A percentile compares a stretch with the other conserved stretches of the same genome.
phyloP scores from a whole-genome alignment of 35 echinoderm and acorn worm genomes.

The Acanthaster planci region DNA sequence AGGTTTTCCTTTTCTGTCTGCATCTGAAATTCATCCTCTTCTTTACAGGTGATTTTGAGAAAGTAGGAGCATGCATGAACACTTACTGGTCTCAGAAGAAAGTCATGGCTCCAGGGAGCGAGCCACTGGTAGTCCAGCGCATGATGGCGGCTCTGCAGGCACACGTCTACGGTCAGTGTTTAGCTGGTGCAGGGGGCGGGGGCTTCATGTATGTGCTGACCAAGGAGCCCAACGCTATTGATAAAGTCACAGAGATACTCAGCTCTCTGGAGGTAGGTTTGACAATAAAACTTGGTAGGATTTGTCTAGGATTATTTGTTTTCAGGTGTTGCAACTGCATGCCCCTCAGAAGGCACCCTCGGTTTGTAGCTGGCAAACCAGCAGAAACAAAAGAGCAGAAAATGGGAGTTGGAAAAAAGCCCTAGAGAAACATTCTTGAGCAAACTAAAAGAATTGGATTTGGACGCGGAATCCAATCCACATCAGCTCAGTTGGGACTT shows the following conservation, averaged over 20 bases:
- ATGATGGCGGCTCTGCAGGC: slow-evolving; percentile 93
- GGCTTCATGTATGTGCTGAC: slow-evolving; percentile 86
- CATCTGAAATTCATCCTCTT: no score
- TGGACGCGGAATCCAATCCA: not conserved
- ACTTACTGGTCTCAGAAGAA: slow-evolving; percentile 97
- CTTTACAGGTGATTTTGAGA: slow-evolving; percentile 75
- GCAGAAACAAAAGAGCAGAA: not conserved
- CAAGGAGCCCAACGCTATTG: slow-evolving; percentile 63
- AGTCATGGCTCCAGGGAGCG: slow-evolving; percentile 89
- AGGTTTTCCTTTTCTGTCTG: no score
- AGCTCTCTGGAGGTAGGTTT: slow-evolving; percentile 49
- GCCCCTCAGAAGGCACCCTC: not conserved
- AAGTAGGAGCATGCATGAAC: slow-evolving; percentile 86
- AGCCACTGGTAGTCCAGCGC: slow-evolving; percentile 63
- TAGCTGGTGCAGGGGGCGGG: slow-evolving; percentile 86
- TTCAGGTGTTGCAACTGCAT: not conserved
- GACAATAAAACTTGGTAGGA: not conserved
- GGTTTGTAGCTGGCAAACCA: not conserved
- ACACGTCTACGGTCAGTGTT: slow-evolving; percentile 74
- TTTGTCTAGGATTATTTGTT: not conserved
- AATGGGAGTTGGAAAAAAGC: not conserved
- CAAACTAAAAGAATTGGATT: not conserved
- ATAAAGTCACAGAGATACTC: slow-evolving; percentile 64
- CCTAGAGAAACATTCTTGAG: not conserved
- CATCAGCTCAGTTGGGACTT: no score